Evolutionary conservation across 2,888 invertebrate genomes (phyloP), one percentile per base, ranked within the genome.

Genomic region (Erebia aethiops): DNA sequence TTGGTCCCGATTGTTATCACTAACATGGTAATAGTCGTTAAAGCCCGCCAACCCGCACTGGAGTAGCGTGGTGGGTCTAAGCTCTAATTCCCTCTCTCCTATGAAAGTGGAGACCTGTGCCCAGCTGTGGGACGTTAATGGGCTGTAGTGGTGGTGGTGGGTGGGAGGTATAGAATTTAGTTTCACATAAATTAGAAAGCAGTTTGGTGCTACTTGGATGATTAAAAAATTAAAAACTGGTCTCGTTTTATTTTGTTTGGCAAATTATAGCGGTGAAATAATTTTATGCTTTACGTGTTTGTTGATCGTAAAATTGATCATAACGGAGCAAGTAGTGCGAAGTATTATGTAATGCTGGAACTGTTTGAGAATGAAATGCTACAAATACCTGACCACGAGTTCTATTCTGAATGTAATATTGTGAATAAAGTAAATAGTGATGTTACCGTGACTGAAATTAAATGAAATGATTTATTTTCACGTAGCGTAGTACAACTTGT

Each of bases 111-210:
- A n/a, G n/a, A n/a, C n/a, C n/a, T n/a, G n/a, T n/a, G n/a, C n/a
- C n/a, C n/a, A n/a, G n/a, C n/a, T n/a, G n/a, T n/a, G n/a, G n/a
- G n/a, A n/a, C n/a, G n/a, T n/a, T n/a, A n/a, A n/a, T n/a, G n/a
- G n/a, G n/a, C n/a, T n/a, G n/a, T n/a, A n/a, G n/a, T n/a, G n/a
- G n/a, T n/a, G n/a, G n/a, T n/a, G n/a, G n/a, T n/a, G n/a, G n/a
- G n/a, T n/a, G n/a, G n/a, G n/a, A 21, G 21, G 26, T 26, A 26
- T 26, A 26, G 26, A 26, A 26, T 56, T 56, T 56, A 41, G 16
- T 14, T 62, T 8, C 14, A 66, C 65, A 66, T 66, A 66, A 56
- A 66, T 66, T 57, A 66, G 65, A 66, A 66, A 66, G 65, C 46
- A 11, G 64, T 51, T 41, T 14, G 14, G 49, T 1, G 62, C 57